These are phyloP conservation scores for Bovichtus diacanthus DNA, from an alignment of 2,797 vertebrate species.

Conservation along the genomic window DNA sequence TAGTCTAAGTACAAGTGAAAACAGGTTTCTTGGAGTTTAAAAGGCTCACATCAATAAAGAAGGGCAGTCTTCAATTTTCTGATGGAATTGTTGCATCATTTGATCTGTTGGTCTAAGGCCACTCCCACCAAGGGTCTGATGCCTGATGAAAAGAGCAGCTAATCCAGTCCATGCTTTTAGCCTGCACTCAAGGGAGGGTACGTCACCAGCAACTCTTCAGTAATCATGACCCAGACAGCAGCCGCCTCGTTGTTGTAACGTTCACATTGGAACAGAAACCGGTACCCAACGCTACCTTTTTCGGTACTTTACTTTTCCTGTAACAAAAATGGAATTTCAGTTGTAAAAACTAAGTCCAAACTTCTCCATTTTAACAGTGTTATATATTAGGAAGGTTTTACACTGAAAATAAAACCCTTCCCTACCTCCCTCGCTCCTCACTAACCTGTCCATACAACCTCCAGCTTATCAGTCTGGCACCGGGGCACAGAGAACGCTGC, in stretches of 20 bases:
- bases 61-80: not conserved
- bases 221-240: not conserved
- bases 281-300: not conserved
- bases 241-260: too few species aligned
- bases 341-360: not conserved
- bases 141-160: conserved; percentile 3
- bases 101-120: not conserved
- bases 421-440: not conserved
- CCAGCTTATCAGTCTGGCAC: not conserved
- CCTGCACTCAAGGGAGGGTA: not conserved
- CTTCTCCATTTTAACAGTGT: not conserved
- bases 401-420: not conserved
- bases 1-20: not conserved
- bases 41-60: conserved; percentile 1
- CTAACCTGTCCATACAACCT: not conserved
- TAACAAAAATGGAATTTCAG: not conserved
- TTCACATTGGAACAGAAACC: not conserved
- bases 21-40: not conserved
- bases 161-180: conserved; percentile 45
- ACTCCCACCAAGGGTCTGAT: conserved; percentile 5
- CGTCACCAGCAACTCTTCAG: conserved; percentile 6
- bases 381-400: not conserved
- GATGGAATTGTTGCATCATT: not conserved
- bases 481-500: not conserved
- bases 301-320: not conserved